Conservation (phyloP, 2,113 vertebrate genomes). For the Aramus guarauna region DNA sequence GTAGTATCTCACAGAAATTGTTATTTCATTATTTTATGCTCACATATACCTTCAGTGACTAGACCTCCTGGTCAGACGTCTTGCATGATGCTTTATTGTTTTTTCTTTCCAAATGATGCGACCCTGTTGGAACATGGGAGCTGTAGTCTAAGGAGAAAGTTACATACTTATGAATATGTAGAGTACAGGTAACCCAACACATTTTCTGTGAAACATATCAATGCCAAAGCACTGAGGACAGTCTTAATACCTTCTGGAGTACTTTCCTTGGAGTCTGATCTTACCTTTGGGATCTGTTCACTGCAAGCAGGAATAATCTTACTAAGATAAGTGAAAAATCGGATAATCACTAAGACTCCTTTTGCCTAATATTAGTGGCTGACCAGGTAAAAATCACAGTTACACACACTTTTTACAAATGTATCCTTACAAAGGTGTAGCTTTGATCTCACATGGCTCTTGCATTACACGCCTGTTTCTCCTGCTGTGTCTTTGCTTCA, state of each 20-base stretch:
- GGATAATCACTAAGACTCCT: background rate
- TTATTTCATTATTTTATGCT: background rate
- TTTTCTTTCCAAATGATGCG: background rate
- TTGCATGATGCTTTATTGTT: background rate
- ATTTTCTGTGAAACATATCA: background rate
- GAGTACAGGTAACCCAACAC: background rate
- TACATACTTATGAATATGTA: too few species aligned
- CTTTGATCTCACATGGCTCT: background rate
- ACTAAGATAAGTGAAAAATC: background rate
- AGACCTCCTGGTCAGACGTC: background rate
- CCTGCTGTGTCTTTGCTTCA: background rate
- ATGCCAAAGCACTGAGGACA: background rate
- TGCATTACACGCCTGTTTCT: background rate
- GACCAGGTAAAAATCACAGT: background rate
- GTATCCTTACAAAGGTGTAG: accelerated
- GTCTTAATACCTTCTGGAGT: background rate
- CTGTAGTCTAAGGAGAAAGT: background rate
- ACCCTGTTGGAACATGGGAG: background rate
- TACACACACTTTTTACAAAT: background rate
- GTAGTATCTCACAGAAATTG: background rate
- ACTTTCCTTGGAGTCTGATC: background rate
- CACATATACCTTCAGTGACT: background rate
- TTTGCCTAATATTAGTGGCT: background rate
- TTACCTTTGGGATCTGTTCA: background rate
- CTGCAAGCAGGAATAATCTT: background rate